These are phyloP conservation scores for Eremophila alpestris DNA, from an alignment of 2,797 vertebrate species.

Conservation along the genomic window DNA sequence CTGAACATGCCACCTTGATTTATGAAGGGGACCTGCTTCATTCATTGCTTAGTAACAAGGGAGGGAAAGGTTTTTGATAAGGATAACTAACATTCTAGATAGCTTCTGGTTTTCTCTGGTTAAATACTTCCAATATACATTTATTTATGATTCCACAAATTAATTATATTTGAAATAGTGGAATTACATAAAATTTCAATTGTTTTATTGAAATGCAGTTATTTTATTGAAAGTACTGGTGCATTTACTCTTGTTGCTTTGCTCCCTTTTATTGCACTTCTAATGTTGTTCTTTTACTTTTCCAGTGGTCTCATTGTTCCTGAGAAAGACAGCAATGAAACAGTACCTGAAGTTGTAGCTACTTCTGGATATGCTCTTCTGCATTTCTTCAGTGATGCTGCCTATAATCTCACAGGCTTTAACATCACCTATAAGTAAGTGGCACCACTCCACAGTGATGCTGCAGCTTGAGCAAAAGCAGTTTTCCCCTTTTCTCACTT, in stretches of 20 bases:
- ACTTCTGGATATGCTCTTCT: slow-evolving; percentile 90
- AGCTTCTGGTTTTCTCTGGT: not conserved
- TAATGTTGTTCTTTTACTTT: not conserved
- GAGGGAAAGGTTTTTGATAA: not conserved
- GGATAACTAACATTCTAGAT: not conserved
- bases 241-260: not conserved
- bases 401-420: slow-evolving; percentile 97
- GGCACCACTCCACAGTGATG: not conserved
- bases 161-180: not conserved
- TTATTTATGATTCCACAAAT: not conserved
- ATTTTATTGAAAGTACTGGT: not conserved
- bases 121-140: not conserved
- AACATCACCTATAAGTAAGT: slow-evolving; percentile 96
- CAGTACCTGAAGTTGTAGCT: slow-evolving; percentile 90
- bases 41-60: not conserved
- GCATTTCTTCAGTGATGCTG: slow-evolving; percentile 98
- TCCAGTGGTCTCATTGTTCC: slow-evolving; percentile 94
- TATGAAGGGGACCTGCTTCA: not conserved
- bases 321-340: slow-evolving; percentile 90
- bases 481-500: not conserved
- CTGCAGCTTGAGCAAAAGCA: not conserved
- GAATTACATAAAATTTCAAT: not conserved
- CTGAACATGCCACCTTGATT: not conserved
- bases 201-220: not conserved
- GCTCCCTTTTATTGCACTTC: not conserved